These are phyloP conservation scores for Bemisia tabaci DNA, from an alignment of 1,140 invertebrate species.

Conservation along the genomic window DNA sequence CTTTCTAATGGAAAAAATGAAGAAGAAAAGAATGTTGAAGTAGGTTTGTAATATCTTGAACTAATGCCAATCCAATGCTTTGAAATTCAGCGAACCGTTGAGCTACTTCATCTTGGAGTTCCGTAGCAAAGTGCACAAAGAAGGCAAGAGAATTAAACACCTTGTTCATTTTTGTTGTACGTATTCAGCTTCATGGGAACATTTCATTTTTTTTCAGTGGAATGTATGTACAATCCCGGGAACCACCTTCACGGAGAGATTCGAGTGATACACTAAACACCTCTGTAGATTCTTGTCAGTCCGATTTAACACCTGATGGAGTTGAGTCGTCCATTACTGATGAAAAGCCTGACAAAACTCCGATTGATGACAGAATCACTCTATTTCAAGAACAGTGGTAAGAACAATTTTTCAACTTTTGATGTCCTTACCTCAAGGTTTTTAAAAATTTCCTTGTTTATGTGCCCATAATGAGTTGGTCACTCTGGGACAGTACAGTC, in stretches of 20 bases:
- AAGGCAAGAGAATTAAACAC: no score
- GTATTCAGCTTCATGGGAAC: no score
- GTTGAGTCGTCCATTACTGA: conserved; percentile 13
- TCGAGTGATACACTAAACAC: not conserved
- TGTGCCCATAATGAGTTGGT: no score
- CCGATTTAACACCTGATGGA: conserved; percentile 13
- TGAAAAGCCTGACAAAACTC: conserved; percentile 11
- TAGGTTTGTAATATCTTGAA: no score
- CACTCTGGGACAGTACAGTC: no score
- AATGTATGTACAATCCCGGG: not conserved
- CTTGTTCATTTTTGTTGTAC: no score
- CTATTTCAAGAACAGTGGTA: conserved; percentile 15
- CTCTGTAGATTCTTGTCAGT: conserved; percentile 20
- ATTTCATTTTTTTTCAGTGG: conserved; percentile 14
- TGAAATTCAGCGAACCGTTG: no score
- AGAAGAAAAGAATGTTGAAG: no score
- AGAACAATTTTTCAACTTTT: not conserved
- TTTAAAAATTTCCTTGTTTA: conserved; percentile 57
- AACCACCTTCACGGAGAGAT: not conserved
- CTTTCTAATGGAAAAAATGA: no score
- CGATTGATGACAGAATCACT: conserved; percentile 14
- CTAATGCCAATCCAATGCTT: no score
- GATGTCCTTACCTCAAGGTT: conserved; percentile 24
- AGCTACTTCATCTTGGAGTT: no score
- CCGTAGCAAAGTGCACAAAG: no score